A percentile compares a stretch with the other conserved stretches of the same genome.
Evolutionary conservation across 2,888 invertebrate genomes (phyloP).

Genomic region (Galerucella pusilla): DNA sequence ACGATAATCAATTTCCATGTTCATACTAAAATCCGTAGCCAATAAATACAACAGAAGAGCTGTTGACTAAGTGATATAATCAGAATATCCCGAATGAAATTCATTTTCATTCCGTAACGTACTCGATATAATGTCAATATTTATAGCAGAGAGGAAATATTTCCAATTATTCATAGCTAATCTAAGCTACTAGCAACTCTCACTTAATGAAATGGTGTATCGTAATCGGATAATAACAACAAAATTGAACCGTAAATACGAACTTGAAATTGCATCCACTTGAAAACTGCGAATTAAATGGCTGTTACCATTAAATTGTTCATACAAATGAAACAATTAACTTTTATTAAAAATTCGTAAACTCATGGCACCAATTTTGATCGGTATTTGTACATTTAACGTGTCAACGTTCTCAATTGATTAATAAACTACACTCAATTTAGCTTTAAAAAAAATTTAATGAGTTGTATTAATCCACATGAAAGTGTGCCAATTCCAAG

Average conservation of each 20-base stretch:
- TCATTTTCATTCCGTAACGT: slow-evolving; percentile 24
- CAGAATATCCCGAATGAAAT: slow-evolving; percentile 29
- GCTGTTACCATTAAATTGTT: background rate
- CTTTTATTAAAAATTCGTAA: background rate
- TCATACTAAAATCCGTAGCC: slow-evolving; percentile 9
- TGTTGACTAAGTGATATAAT: slow-evolving; percentile 35
- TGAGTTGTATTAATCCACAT: too few relatives aligned
- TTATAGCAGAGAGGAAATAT: slow-evolving; percentile 32
- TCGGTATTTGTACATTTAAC: background rate
- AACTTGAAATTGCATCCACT: slow-evolving; percentile 11
- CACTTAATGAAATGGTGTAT: slow-evolving; percentile 31
- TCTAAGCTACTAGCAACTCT: slow-evolving; percentile 31
- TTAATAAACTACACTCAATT: background rate
- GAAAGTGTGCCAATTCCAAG: too few relatives aligned
- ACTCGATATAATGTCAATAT: slow-evolving; percentile 30
- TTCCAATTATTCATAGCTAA: slow-evolving; percentile 34
- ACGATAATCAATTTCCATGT: background rate
- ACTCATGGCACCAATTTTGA: background rate
- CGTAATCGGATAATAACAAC: slow-evolving; percentile 25
- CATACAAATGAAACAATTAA: background rate
- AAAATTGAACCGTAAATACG: slow-evolving; percentile 16
- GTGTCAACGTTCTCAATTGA: background rate
- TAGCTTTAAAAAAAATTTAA: too few relatives aligned
- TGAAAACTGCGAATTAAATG: slow-evolving; percentile 9
- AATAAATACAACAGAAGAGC: slow-evolving; percentile 27